Evolutionary conservation across 2,797 vertebrate species (phyloP).

Genomic region (Pelodytes ibericus): DNA sequence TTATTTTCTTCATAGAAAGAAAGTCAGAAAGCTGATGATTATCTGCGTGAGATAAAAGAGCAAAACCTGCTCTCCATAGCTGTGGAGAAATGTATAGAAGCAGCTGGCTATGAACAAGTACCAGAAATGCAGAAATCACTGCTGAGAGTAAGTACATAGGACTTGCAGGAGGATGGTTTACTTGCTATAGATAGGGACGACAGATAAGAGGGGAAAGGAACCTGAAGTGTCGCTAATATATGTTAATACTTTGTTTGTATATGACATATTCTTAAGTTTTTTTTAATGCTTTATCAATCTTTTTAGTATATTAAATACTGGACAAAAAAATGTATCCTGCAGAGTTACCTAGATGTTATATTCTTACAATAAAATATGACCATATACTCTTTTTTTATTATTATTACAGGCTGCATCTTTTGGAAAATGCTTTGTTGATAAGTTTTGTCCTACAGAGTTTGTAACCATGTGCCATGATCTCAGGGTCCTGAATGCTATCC

Average conservation of each 20-base stretch:
- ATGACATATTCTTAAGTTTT: no score
- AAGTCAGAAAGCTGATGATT: slow-evolving; percentile 96
- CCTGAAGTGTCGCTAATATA: no score
- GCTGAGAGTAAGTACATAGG: slow-evolving; percentile 80
- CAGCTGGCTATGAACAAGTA: slow-evolving; percentile 86
- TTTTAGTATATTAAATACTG: no score
- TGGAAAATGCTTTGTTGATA: slow-evolving; percentile 93
- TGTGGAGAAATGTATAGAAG: slow-evolving; percentile 90
- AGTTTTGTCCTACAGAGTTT: slow-evolving; percentile 84
- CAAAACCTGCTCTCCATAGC: slow-evolving; percentile 87
- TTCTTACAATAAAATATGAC: no score
- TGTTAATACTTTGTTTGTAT: no score
- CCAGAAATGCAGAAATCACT: slow-evolving; percentile 88
- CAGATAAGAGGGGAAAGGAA: no score
- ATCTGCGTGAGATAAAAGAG: slow-evolving; percentile 94
- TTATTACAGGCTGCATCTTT: slow-evolving; percentile 87
- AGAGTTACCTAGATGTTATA: no score
- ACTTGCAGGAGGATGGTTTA: no score
- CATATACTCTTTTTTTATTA: background rate
- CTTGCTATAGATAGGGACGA: no score
- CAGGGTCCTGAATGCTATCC: slow-evolving; percentile 87
- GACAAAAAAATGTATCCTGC: no score
- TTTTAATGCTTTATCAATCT: no score
- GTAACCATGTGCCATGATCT: slow-evolving; percentile 88
- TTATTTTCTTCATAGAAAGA: slow-evolving; percentile 78